Evolutionary conservation across 2,113 vertebrate species (phyloP).

Genomic region (Chloropsis cyanopogon): DNA sequence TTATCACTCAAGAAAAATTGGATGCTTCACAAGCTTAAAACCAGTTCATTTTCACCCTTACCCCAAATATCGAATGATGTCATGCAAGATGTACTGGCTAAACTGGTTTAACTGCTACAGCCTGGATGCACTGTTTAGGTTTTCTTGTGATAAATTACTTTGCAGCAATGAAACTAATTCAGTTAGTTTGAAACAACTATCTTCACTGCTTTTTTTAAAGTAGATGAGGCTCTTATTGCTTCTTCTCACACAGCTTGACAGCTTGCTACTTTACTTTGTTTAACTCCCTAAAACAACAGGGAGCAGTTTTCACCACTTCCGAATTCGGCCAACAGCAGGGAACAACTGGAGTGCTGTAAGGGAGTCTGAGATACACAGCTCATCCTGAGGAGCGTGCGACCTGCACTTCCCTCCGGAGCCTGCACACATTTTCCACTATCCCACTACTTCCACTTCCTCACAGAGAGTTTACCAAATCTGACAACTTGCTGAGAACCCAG

Average conservation of each 20-base stretch:
- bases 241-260: neutral
- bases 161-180: neutral
- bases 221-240: neutral
- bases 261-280: neutral
- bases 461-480: neutral
- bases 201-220: neutral
- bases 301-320: neutral
- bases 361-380: neutral
- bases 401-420: neutral
- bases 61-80: constrained; percentile 31
- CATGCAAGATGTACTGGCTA: constrained; percentile 48
- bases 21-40: neutral
- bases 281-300: neutral
- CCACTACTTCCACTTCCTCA: neutral
- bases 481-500: neutral
- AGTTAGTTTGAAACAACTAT: neutral
- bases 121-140: constrained; percentile 14
- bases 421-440: neutral
- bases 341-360: neutral
- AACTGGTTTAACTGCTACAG: constrained; percentile 57
- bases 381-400: neutral
- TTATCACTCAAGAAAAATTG: neutral
- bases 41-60: constrained; percentile 46
- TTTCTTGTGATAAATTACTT: constrained; percentile 36
- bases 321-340: neutral